Evolutionary conservation across 2,888 invertebrate species (phyloP).

Genomic region (Malachius bipustulatus): DNA sequence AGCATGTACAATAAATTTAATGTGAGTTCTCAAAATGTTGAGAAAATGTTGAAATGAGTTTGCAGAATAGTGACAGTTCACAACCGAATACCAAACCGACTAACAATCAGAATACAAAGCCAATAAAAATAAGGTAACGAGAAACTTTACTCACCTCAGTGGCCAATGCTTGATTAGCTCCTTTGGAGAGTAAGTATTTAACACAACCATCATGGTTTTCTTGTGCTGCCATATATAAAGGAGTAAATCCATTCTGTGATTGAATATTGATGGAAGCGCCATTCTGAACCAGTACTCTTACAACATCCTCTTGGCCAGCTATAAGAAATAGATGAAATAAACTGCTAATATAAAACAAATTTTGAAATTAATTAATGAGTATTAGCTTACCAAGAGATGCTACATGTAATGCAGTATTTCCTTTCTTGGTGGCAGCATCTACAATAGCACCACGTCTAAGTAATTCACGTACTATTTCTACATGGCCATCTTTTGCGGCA

Average conservation of each 20-base stretch:
- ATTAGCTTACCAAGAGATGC: conserved; percentile 59
- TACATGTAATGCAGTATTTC: conserved; percentile 92
- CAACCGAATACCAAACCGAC: no score
- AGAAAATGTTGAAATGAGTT: conserved; percentile 1
- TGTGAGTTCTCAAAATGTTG: not conserved
- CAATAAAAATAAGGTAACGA: conserved; percentile 20
- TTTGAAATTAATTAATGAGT: conserved; percentile 6
- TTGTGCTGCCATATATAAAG: conserved; percentile 97
- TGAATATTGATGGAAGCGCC: conserved; percentile 95
- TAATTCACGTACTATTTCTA: conserved; percentile 83
- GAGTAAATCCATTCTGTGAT: conserved; percentile 94
- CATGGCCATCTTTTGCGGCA: conserved; percentile 95
- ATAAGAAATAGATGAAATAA: conserved; percentile 12
- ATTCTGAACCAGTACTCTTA: conserved; percentile 78
- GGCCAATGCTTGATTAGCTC: conserved; percentile 91
- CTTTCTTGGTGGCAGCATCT: conserved; percentile 95
- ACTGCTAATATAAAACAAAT: conserved; percentile 12
- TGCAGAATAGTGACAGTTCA: not conserved
- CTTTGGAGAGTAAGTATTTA: conserved; percentile 77
- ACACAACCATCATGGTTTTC: conserved; percentile 93
- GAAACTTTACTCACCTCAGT: conserved; percentile 60
- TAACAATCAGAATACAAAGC: conserved; percentile 28
- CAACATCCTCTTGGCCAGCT: conserved; percentile 92
- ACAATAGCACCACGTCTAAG: conserved; percentile 83
- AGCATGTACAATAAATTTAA: no score